phyloP scores from a whole-genome alignment of 2,797 vertebrate species.

The Scomberomorus guttatus region DNA sequence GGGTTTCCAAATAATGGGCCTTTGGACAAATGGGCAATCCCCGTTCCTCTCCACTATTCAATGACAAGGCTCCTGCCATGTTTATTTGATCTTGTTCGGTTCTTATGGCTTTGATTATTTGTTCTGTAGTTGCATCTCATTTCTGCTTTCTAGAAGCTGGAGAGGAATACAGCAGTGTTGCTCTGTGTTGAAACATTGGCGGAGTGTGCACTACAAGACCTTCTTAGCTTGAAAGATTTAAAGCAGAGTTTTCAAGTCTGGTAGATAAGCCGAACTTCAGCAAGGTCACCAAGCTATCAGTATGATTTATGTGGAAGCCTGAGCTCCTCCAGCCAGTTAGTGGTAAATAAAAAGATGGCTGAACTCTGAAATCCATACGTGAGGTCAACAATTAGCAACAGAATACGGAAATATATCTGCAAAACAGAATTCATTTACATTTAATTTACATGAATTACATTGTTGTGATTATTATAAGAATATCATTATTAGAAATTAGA shows the following conservation, averaged over 20 bases:
- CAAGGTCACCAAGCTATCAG: slow-evolving; percentile 40
- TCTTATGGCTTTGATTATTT: slow-evolving; percentile 12
- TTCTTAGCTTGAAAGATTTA: slow-evolving; percentile 19
- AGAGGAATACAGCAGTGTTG: not conserved
- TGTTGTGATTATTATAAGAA: not conserved
- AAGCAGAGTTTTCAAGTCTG: slow-evolving; percentile 14
- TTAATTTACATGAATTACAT: slow-evolving; percentile 33
- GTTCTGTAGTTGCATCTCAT: slow-evolving; percentile 2
- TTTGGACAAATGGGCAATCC: too few species aligned
- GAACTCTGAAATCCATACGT: not conserved
- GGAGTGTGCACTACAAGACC: slow-evolving; percentile 10
- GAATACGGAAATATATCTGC: slow-evolving; percentile 3
- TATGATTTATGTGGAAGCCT: slow-evolving; percentile 42
- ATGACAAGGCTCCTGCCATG: not conserved
- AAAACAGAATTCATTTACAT: slow-evolving; percentile 29
- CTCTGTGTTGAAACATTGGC: slow-evolving; percentile 19
- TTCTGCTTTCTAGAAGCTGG: not conserved
- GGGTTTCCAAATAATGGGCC: too few species aligned
- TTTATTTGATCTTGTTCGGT: slow-evolving; percentile 9
- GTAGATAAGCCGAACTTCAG: slow-evolving; percentile 46
- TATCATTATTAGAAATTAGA: too few species aligned
- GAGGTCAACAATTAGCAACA: slow-evolving; percentile 22
- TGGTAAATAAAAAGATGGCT: slow-evolving; percentile 26
- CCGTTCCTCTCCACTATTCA: slow-evolving; percentile 2
- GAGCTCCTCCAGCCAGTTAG: not conserved